Percentiles rank a stretch among this genome's conserved stretches.
Conservation (phyloP, 2,113 vertebrate genomes). For the Castor canadensis region DNA sequence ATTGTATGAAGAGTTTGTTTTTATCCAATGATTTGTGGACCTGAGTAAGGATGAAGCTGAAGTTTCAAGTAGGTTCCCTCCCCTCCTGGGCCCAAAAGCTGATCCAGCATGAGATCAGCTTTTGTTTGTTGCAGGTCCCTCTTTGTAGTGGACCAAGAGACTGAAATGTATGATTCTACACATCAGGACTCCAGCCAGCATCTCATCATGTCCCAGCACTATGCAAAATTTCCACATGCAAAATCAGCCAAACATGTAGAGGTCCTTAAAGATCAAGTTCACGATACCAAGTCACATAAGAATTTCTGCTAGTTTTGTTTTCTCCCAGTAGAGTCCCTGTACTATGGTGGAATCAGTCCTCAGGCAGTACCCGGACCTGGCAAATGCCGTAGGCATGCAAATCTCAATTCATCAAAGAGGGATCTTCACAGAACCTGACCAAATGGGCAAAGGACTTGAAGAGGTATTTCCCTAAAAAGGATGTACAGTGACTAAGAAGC, state of each 20-base stretch:
- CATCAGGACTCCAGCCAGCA: not conserved
- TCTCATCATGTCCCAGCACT: not conserved
- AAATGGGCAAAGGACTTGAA: not conserved
- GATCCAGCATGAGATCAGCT: not conserved
- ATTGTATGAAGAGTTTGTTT: not conserved
- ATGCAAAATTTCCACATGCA: not conserved
- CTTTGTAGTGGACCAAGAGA: not conserved
- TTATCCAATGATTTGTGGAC: not conserved
- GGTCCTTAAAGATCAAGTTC: not conserved
- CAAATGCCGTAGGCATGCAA: not conserved
- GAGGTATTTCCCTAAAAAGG: not conserved
- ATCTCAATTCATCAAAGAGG: not conserved
- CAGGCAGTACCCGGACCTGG: not conserved
- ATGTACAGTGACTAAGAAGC: not conserved
- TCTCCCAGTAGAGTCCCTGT: not conserved
- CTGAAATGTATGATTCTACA: not conserved
- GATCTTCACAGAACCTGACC: not conserved
- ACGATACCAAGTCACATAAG: not conserved
- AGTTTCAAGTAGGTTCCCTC: not conserved
- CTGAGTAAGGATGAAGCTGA: not conserved
- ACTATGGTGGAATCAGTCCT: not conserved
- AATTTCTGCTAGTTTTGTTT: not conserved
- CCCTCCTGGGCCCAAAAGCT: not conserved
- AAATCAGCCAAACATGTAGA: not conserved
- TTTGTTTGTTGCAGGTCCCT: not conserved